Base-by-base conservation (phyloP, 2,797 vertebrate genomes). In the Oreonectes daqikongensis region DNA sequence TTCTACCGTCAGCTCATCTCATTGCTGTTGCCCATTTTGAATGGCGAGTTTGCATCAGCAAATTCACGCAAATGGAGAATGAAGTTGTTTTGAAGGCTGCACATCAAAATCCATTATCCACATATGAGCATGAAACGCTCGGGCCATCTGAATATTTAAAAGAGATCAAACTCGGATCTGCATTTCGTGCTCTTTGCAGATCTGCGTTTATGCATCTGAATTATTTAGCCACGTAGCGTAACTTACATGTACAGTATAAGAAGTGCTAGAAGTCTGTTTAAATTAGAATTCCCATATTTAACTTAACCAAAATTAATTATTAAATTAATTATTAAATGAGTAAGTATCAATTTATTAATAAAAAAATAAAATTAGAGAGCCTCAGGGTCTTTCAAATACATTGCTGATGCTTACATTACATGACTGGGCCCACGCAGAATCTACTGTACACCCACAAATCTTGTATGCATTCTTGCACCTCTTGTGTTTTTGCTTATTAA, bases 61-160 rank as follows among this genome's bases (percentile, higher is more conserved):
- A 30, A 32, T 42, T 44, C 18, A 30, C 24, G 59, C 55, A 81
- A 74, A 70, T 72, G 70, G 68, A 75, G 73, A 55, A 32, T 61
- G 35, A 46, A 35, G 50, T 60, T 77, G 72, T 65, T 75, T 57
- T 75, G 79, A 46, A 60, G 60, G 32, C 14, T 42, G 42, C 32
- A 26, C 59, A 64, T 48, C 66, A 53, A 69, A 59, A 75, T 66
- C 40, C 53, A 75, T 78, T 68, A 28, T 74, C 60, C 40, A 57
- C 30, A 57, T 48, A 60, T 1, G 63, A 72, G 68, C 26, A n/a
- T 57, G 38, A 68, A 72, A 32, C 59, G 46, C 79, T 50, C 24
- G 30, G 72, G 71, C 79, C 65, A 78, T 81, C 59, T 68, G 65
- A 72, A 69, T 59, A 61, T 77, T 70, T 76, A 68, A 80, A 72